Evolutionary conservation across 2,888 invertebrate genomes (phyloP), one percentile per base, ranked within the genome.

Genomic region (Erebia ligea): DNA sequence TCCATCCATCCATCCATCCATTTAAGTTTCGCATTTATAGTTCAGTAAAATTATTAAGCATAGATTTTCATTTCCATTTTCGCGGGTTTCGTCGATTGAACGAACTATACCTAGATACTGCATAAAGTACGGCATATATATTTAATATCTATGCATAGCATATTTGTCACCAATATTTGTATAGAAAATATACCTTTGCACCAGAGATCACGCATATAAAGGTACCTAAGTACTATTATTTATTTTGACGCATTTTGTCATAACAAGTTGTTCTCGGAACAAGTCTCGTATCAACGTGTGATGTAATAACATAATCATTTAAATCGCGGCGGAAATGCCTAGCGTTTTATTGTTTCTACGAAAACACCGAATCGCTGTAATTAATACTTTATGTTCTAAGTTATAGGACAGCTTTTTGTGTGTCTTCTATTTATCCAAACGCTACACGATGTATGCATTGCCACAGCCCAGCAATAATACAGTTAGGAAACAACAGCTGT

Each of bases 301-400:
- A 73, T 74, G 73, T 73, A 74, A 74, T 62, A 68, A 6, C 19
- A 15, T 66, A 69, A 70, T 71, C 63, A 69, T 67, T 67, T 62
- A 54, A 45, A 70, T 65, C 57, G 68, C 69, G 56, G 57, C 72
- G 72, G 72, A 72, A 70, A 72, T 70, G 67, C 68, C 65, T 42
- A 50, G 56, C 57, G 56, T 67, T 68, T 66, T 66, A 70, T 65
- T 66, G 68, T 70, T 70, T 70, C 69, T 61, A 64, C 40, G 59
- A 68, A 68, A 45, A 9, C n/a, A 58, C 19, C 15, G 4, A 25
- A 54, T 3, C 17, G 58, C 10, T 8, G 10, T 42, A 45, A 15
- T 59, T 25, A 11, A 6, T 15, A 45, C 45, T 62, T 34, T 67
- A 67, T 54, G n/a, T 15, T 2, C 17, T 19, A 19, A 6, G 6